Conservation (phyloP, 30 jellyfish, hydroid and myxozoan genomes). For the Aurelia aurita region DNA sequence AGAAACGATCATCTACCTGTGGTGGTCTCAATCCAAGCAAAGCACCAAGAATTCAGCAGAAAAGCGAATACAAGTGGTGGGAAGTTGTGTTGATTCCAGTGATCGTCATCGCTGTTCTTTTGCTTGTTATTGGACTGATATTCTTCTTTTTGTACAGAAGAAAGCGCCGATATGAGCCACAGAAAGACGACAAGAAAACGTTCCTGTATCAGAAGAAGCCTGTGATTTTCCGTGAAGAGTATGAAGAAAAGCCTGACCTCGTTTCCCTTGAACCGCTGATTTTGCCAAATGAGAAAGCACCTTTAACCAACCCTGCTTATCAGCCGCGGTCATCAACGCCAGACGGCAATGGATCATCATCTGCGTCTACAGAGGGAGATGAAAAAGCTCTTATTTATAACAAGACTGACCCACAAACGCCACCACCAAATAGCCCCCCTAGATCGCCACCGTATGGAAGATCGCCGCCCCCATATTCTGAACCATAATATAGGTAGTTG, state of each 20-base stretch:
- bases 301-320: conserved; percentile 65
- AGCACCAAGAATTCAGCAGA: conserved; percentile 7
- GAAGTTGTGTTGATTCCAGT: conserved; percentile 89
- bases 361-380: conserved; percentile 85
- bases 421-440: conserved; percentile 84
- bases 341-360: conserved; percentile 88
- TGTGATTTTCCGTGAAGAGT: conserved; percentile 91
- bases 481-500: conserved; percentile 13
- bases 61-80: conserved; percentile 77
- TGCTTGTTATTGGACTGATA: conserved; percentile 80
- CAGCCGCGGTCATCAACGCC: conserved; percentile 93
- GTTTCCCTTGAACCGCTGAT: conserved; percentile 87
- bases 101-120: conserved; percentile 78
- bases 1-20: conserved; percentile 14
- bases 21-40: conserved; percentile 16
- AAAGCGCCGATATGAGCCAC: conserved; percentile 85
- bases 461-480: conserved; percentile 84
- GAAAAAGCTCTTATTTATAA: conserved; percentile 76
- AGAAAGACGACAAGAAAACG: conserved; percentile 73
- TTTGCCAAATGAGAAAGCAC: conserved; percentile 92
- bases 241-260: conserved; percentile 87
- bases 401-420: conserved; percentile 57
- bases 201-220: conserved; percentile 91
- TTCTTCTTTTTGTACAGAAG: conserved; percentile 87
- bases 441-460: conserved; percentile 71